These are phyloP conservation scores for Globicephala melas DNA, from an alignment of 2,113 vertebrate genomes.

Conservation along the genomic window DNA sequence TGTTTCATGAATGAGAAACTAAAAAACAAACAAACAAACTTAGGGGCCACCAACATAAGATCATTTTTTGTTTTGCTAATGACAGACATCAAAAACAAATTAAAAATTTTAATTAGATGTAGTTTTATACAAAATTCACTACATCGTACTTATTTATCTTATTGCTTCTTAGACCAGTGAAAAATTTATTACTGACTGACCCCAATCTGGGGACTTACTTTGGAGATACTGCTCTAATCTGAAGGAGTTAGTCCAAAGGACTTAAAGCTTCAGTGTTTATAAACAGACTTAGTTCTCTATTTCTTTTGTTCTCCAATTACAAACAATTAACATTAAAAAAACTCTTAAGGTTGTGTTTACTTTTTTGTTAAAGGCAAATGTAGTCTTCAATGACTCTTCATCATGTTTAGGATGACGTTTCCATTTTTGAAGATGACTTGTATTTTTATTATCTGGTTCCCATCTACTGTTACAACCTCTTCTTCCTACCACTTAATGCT, in stretches of 20 bases:
- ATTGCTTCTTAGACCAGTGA: neutral
- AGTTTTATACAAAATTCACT: neutral
- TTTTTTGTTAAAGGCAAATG: neutral
- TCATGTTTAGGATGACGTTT: neutral
- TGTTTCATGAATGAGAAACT: neutral
- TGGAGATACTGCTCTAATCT: neutral
- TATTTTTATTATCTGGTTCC: neutral
- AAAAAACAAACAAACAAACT: neutral
- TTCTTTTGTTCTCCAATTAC: neutral
- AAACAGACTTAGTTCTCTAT: neutral
- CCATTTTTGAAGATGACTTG: neutral
- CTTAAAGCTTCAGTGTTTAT: neutral
- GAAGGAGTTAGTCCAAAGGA: neutral
- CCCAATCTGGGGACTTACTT: neutral
- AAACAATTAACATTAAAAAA: neutral
- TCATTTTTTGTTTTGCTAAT: conserved; percentile 25
- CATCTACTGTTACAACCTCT: neutral
- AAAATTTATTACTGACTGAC: neutral
- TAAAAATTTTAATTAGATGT: neutral
- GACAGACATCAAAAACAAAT: neutral
- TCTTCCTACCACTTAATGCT: neutral
- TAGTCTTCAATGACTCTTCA: neutral
- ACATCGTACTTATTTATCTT: neutral
- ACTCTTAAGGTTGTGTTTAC: neutral
- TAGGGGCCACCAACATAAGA: neutral